Conservation (phyloP, 2,888 invertebrate genomes). For the Ametastegia equiseti region DNA sequence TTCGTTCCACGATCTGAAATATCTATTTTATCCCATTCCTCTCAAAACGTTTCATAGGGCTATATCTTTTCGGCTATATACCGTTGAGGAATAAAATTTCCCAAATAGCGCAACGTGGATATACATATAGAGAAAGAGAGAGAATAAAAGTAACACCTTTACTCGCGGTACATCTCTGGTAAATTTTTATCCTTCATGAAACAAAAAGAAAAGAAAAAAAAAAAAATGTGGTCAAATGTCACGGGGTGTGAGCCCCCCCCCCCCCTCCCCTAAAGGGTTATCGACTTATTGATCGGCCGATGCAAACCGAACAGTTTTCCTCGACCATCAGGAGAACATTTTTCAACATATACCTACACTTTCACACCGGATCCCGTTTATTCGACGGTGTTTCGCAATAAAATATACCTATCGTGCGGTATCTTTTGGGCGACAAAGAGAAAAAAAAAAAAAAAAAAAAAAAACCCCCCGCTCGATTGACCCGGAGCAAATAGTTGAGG, state of each 20-base stretch:
- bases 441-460: no score
- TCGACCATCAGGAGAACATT: not conserved
- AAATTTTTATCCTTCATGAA: not conserved
- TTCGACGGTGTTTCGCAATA: constrained; percentile 14
- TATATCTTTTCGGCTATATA: not conserved
- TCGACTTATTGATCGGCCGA: constrained; percentile 14
- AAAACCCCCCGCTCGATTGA: not conserved
- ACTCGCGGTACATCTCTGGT: not conserved
- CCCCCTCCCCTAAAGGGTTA: no score
- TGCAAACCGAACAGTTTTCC: constrained; percentile 16
- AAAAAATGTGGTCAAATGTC: constrained; percentile 7
- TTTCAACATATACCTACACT: constrained; percentile 3
- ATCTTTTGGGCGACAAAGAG: not conserved
- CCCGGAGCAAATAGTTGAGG: not conserved
- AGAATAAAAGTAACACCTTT: not conserved
- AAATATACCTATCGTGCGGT: constrained; percentile 15
- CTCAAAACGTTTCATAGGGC: not conserved
- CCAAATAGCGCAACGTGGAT: not conserved
- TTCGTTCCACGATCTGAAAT: not conserved
- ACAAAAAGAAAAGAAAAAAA: not conserved
- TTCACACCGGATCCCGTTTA: not conserved
- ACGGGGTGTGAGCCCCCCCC: no score
- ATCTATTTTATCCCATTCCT: not conserved
- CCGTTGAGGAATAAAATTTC: not conserved
- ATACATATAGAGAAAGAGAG: not conserved